These are phyloP conservation scores for Caenorhabditis inopinata DNA, from an alignment of 1,140 invertebrate genomes.

Conservation along the genomic window DNA sequence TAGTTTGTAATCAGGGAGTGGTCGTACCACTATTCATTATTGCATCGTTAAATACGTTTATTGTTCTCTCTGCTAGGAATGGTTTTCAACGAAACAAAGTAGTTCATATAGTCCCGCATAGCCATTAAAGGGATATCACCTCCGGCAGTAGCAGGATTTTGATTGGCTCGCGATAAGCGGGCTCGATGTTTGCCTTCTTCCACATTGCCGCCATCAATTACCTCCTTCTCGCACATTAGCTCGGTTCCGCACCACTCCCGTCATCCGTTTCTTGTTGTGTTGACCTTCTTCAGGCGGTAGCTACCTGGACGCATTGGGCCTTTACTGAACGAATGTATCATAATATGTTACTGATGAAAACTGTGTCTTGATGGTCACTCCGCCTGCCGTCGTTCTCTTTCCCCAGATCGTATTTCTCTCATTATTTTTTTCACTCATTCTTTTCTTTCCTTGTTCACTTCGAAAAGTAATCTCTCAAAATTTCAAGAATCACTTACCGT, in stretches of 20 bases:
- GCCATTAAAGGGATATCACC: too few relatives aligned
- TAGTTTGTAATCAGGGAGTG: background rate
- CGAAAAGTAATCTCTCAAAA: too few relatives aligned
- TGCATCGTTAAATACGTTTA: background rate
- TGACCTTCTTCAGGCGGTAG: background rate
- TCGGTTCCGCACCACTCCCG: background rate
- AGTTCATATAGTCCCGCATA: too few relatives aligned
- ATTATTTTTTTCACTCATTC: background rate
- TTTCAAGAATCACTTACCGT: too few relatives aligned
- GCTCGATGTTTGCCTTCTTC: background rate
- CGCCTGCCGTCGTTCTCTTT: background rate
- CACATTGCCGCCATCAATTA: background rate
- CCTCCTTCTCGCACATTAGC: background rate
- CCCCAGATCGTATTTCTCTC: background rate
- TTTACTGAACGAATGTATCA: constrained; percentile 16
- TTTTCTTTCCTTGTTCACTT: background rate
- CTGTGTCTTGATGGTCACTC: background rate
- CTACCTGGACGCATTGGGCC: background rate
- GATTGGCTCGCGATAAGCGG: background rate
- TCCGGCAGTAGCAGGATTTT: background rate
- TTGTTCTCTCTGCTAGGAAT: background rate
- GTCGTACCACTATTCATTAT: background rate
- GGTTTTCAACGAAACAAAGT: too few relatives aligned
- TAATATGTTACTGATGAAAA: background rate
- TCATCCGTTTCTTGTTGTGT: background rate